phyloP scores from a whole-genome alignment of 2,888 invertebrate species.

The Heliconius ethilla region DNA sequence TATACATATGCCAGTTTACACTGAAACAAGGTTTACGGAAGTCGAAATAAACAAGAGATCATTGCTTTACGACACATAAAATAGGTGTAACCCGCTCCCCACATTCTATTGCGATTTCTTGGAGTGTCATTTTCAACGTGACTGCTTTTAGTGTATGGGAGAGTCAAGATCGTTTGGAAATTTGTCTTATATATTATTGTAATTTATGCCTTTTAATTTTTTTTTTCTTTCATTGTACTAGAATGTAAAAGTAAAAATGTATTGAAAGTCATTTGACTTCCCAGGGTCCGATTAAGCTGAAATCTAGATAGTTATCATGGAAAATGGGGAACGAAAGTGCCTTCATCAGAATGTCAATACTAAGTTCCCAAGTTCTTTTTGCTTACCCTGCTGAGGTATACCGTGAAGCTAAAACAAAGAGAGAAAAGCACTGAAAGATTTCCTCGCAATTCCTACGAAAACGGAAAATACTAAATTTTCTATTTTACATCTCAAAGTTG shows the following conservation, averaged over 20 bases:
- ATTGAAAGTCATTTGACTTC: not conserved
- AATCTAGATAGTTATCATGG: not conserved
- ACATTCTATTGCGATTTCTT: conserved; percentile 43
- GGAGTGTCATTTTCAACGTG: conserved; percentile 52
- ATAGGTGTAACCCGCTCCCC: conserved; percentile 50
- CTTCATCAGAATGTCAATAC: too few species aligned
- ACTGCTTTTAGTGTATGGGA: not conserved
- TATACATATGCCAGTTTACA: not conserved
- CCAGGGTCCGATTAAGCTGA: not conserved
- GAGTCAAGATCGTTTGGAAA: conserved; percentile 47
- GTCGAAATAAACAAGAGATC: conserved; percentile 47
- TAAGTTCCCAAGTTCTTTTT: too few species aligned
- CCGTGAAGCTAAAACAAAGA: too few species aligned
- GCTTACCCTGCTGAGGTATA: too few species aligned
- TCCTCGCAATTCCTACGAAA: not conserved
- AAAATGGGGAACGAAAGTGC: too few species aligned
- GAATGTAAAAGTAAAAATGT: too few species aligned
- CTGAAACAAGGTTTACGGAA: conserved; percentile 6
- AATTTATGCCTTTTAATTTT: not conserved
- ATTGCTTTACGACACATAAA: conserved; percentile 51
- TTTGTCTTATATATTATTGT: not conserved
- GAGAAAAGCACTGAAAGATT: not conserved
- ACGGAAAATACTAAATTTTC: not conserved
- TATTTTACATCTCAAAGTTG: too few species aligned
- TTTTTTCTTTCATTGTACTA: too few species aligned